phyloP scores from a whole-genome alignment of 2,888 invertebrate species.

The Tineola bisselliella region DNA sequence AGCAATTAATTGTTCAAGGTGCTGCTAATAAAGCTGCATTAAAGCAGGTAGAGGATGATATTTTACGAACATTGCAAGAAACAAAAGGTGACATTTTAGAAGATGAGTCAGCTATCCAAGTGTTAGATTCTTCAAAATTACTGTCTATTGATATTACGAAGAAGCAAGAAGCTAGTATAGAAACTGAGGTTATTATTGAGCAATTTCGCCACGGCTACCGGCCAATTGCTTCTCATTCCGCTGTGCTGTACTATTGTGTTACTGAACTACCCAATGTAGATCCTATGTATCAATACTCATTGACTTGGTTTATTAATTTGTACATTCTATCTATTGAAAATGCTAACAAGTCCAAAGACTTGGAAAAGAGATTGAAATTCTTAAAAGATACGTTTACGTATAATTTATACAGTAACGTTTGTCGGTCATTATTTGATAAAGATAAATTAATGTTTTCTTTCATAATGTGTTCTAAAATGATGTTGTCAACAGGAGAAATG shows the following conservation, averaged over 20 bases:
- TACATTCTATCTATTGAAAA: slow-evolving; percentile 81
- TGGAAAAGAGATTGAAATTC: slow-evolving; percentile 75
- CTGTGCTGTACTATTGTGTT: slow-evolving; percentile 83
- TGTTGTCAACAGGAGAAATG: slow-evolving; percentile 68
- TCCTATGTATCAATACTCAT: slow-evolving; percentile 90
- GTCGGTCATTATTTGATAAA: slow-evolving; percentile 85
- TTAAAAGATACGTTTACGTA: slow-evolving; percentile 81
- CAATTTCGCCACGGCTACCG: slow-evolving; percentile 77
- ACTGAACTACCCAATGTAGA: slow-evolving; percentile 85
- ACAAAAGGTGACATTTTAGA: slow-evolving; percentile 90
- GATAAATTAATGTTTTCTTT: slow-evolving; percentile 87
- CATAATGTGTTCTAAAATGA: slow-evolving; percentile 77
- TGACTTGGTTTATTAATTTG: slow-evolving; percentile 87
- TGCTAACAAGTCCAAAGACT: slow-evolving; percentile 75
- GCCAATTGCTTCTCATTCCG: slow-evolving; percentile 82
- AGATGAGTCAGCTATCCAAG: slow-evolving; percentile 88
- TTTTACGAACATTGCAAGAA: slow-evolving; percentile 83
- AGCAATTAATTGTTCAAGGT: slow-evolving; percentile 79
- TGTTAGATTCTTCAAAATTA: slow-evolving; percentile 85
- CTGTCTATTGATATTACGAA: slow-evolving; percentile 83
- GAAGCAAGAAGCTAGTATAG: slow-evolving; percentile 81
- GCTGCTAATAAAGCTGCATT: slow-evolving; percentile 83
- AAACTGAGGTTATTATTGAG: slow-evolving; percentile 82
- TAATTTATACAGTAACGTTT: slow-evolving; percentile 82
- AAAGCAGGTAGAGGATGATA: slow-evolving; percentile 88